phyloP scores from a whole-genome alignment of 2,113 vertebrate genomes.

The Peromyscus leucopus region DNA sequence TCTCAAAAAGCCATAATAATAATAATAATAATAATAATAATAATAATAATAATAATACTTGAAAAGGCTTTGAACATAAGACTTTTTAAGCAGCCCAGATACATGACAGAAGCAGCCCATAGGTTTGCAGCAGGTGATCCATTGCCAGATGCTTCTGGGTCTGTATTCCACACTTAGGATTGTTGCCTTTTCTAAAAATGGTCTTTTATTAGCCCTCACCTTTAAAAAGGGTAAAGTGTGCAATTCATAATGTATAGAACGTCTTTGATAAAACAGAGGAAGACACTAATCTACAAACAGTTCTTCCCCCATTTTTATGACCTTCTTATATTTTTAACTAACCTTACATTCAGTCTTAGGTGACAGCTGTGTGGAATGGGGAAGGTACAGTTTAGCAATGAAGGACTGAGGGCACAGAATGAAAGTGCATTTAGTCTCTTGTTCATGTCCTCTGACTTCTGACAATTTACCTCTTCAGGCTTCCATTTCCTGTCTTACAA shows the following conservation, averaged over 20 bases:
- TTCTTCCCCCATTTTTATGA: neutral
- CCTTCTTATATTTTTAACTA: neutral
- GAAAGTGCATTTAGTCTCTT: neutral
- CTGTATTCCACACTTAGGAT: constrained; percentile 6
- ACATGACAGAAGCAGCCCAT: constrained; percentile 51
- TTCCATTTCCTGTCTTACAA: neutral
- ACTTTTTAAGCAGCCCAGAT: constrained; percentile 35
- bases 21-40: too few species aligned
- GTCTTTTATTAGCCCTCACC: constrained; percentile 32
- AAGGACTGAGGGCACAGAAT: neutral
- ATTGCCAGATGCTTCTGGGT: constrained; percentile 29
- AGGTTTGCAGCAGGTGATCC: constrained; percentile 31
- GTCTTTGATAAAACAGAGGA: constrained; percentile 40
- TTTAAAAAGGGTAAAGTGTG: neutral
- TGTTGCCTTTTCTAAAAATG: constrained; percentile 47
- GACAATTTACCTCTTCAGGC: too few species aligned
- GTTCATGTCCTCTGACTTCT: neutral
- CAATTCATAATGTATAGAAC: constrained; percentile 33
- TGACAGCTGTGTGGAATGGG: neutral
- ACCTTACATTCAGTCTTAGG: neutral
- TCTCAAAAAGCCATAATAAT: neutral
- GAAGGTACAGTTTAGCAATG: neutral
- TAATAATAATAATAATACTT: neutral
- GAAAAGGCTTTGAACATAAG: neutral
- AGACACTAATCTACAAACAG: neutral